Conservation (phyloP, 1,140 invertebrate species). For the Monochamus saltuarius region DNA sequence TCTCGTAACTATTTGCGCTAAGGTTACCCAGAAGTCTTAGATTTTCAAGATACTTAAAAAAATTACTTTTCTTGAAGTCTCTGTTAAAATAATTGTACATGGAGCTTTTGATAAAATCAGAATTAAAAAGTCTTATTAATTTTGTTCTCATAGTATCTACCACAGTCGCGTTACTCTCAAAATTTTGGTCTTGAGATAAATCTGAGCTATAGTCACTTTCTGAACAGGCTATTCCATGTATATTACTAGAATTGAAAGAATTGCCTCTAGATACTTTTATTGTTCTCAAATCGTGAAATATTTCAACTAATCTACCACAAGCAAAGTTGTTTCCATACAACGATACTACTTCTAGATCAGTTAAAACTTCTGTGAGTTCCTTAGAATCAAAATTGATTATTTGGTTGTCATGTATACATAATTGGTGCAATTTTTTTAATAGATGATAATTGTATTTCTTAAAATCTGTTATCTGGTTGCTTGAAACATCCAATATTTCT, state of each 20-base stretch:
- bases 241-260: not conserved
- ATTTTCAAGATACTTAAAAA: constrained; percentile 15
- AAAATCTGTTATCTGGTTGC: not conserved
- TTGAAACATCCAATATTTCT: constrained; percentile 1
- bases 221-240: constrained; percentile 10
- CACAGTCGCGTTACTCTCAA: not conserved
- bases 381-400: not conserved
- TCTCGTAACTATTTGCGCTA: no score
- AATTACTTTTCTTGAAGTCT: constrained; percentile 16
- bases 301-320: constrained; percentile 1
- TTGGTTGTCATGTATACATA: constrained; percentile 2
- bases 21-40: not conserved
- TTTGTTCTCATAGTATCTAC: not conserved
- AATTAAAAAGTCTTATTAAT: not conserved
- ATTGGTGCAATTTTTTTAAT: not conserved
- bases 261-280: not conserved
- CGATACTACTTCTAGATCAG: not conserved
- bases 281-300: not conserved
- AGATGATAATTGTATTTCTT: constrained; percentile 1
- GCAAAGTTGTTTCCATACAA: constrained; percentile 8
- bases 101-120: constrained; percentile 1
- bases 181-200: not conserved
- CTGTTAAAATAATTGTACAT: constrained; percentile 14
- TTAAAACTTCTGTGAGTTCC: not conserved
- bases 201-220: not conserved